phyloP scores from a whole-genome alignment of 2,888 invertebrate genomes.

The Hirudinaria manillensis region DNA sequence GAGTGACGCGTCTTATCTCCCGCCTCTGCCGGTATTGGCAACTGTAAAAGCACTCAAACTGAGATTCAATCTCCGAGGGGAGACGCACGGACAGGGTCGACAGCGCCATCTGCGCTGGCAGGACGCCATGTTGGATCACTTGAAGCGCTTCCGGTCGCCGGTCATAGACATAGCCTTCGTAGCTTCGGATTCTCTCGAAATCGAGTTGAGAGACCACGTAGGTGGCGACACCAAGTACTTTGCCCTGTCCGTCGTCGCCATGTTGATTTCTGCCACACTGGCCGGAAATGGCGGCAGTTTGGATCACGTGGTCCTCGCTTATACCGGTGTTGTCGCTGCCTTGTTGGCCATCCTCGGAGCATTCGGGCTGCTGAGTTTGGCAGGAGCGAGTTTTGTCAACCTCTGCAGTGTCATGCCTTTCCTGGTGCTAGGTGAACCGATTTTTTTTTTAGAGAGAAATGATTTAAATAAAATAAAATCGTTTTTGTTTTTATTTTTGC shows the following conservation, averaged over 20 bases:
- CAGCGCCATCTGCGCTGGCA: constrained; percentile 37
- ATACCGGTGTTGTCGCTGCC: constrained; percentile 36
- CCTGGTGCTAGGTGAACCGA: constrained; percentile 41
- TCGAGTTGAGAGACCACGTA: constrained; percentile 40
- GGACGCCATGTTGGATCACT: constrained; percentile 29
- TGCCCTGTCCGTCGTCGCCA: constrained; percentile 36
- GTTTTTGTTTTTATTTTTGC: too few relatives aligned
- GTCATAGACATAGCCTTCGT: constrained; percentile 36
- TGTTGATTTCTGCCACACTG: constrained; percentile 39
- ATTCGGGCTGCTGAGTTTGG: constrained; percentile 34
- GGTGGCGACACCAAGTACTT: constrained; percentile 37
- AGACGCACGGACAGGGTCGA: constrained; percentile 25
- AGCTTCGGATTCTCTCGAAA: constrained; percentile 42
- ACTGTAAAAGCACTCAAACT: constrained; percentile 20
- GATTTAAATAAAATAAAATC: too few relatives aligned
- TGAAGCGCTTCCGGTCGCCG: constrained; percentile 28
- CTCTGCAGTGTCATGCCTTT: constrained; percentile 44
- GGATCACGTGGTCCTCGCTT: constrained; percentile 36
- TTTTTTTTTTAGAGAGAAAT: not conserved
- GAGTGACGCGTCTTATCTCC: not conserved
- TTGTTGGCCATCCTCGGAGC: constrained; percentile 36
- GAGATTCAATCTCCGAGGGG: constrained; percentile 35
- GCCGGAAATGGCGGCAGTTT: constrained; percentile 35
- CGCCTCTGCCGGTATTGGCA: not conserved
- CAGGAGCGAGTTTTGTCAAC: constrained; percentile 41